These are phyloP conservation scores for Tamandua tetradactyla DNA, from an alignment of 2,797 vertebrate genomes.

Conservation along the genomic window DNA sequence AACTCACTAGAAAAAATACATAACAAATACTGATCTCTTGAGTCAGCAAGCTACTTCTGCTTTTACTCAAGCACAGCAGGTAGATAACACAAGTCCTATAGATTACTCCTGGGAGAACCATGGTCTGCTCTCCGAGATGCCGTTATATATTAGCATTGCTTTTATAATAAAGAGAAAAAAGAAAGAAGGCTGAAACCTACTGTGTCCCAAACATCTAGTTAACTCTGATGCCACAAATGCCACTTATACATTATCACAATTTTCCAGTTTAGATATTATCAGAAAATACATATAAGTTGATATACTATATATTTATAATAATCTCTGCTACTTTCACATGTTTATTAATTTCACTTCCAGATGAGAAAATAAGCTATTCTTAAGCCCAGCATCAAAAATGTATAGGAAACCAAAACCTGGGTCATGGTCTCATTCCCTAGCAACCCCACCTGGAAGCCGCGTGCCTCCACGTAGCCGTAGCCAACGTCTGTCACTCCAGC, in stretches of 20 bases:
- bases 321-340: not conserved
- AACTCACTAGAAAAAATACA: conserved; percentile 3
- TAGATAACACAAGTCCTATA: not conserved
- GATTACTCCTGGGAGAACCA: not conserved
- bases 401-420: not conserved
- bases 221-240: not conserved
- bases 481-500: not conserved
- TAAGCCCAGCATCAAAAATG: not conserved
- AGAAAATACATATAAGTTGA: conserved; percentile 12
- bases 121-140: not conserved
- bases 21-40: not conserved
- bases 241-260: not conserved
- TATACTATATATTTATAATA: not conserved
- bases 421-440: not conserved
- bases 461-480: not conserved
- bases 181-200: not conserved
- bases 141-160: not conserved
- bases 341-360: conserved; percentile 32
- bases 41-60: conserved; percentile 9
- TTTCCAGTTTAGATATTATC: not conserved
- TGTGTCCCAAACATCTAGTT: conserved; percentile 10
- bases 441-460: not conserved
- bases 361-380: conserved; percentile 30
- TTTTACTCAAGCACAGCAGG: conserved; percentile 34
- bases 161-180: conserved; percentile 52